Conservation (phyloP, 2,888 invertebrate genomes). For the Caenorhabditis virilis region DNA sequence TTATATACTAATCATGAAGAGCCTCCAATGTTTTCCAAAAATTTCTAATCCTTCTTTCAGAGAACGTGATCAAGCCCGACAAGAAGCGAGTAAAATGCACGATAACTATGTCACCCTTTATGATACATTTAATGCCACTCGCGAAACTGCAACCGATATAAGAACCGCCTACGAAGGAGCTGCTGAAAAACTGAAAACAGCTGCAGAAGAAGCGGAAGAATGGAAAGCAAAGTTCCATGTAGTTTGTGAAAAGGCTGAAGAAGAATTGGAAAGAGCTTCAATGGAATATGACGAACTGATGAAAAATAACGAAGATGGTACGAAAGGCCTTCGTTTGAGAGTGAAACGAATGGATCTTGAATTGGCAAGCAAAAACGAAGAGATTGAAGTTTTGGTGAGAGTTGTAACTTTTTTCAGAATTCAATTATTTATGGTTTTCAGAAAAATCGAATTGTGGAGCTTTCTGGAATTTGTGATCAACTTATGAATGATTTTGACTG, state of each 20-base stretch:
- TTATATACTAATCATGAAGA: too few relatives aligned
- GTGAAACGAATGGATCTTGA: constrained; percentile 21
- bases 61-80: constrained; percentile 19
- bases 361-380: constrained; percentile 17
- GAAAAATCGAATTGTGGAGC: constrained; percentile 16
- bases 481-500: constrained; percentile 27
- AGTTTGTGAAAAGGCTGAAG: constrained; percentile 21
- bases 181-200: constrained; percentile 22
- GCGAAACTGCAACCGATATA: constrained; percentile 15
- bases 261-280: constrained; percentile 23
- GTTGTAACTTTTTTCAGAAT: neutral
- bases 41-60: neutral
- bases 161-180: constrained; percentile 19
- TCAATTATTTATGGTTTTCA: neutral
- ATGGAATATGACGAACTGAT: constrained; percentile 24
- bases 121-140: constrained; percentile 5
- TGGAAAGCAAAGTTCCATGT: constrained; percentile 25
- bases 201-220: constrained; percentile 21
- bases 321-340: constrained; percentile 18
- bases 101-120: constrained; percentile 15
- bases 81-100: constrained; percentile 17
- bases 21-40: too few relatives aligned
- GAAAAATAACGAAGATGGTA: constrained; percentile 20
- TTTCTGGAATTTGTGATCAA: constrained; percentile 31
- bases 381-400: constrained; percentile 14